These are phyloP conservation scores for Epirrita christyi DNA, from an alignment of 2,888 invertebrate species.

Conservation along the genomic window DNA sequence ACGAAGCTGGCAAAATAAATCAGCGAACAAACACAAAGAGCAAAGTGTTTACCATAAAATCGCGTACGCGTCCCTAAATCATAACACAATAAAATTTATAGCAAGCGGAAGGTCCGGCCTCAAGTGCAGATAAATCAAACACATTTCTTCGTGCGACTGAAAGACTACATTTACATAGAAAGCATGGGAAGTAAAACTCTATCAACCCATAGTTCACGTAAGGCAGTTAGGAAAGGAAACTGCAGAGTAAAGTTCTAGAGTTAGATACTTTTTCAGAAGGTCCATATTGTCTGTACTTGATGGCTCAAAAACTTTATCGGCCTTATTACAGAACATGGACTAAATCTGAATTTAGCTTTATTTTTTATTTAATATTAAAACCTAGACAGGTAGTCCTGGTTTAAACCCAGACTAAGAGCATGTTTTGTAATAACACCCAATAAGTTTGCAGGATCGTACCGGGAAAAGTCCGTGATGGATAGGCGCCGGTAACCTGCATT, in stretches of 20 bases:
- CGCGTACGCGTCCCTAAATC: conserved; percentile 80
- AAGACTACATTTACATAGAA: conserved; percentile 36
- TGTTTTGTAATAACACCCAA: no score
- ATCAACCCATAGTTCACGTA: no score
- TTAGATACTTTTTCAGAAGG: no score
- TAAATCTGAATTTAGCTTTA: no score
- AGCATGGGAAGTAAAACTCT: background rate
- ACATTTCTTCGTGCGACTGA: conserved; percentile 78
- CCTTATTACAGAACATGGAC: no score
- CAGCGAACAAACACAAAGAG: conserved; percentile 73
- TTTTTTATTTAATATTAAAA: no score
- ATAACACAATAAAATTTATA: conserved; percentile 84
- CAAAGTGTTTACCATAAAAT: conserved; percentile 83
- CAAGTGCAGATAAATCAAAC: conserved; percentile 83
- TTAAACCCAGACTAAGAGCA: no score
- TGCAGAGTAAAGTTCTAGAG: no score
- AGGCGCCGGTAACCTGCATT: conserved; percentile 4
- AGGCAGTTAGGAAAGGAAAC: no score
- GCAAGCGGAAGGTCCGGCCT: conserved; percentile 82
- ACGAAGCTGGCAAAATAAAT: conserved; percentile 64
- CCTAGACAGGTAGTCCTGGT: no score
- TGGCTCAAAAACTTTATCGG: no score
- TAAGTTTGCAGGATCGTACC: background rate
- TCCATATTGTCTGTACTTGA: no score
- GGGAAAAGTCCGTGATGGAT: background rate